Base-by-base conservation (phyloP, 2,888 invertebrate genomes). In the Ellobium chinense region DNA sequence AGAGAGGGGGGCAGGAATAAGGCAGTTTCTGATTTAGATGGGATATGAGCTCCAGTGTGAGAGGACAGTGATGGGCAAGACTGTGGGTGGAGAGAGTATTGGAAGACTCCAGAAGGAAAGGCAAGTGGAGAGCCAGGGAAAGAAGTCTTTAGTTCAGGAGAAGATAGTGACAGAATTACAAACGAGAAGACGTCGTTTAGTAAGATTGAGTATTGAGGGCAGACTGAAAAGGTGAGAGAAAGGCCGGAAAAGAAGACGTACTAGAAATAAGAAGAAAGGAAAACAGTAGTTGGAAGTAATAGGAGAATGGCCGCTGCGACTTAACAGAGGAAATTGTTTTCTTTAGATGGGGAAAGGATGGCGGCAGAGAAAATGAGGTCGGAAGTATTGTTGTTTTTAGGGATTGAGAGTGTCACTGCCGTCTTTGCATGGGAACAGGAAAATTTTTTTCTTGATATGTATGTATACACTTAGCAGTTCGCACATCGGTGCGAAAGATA, bases 1-100 rank as follows among this genome's bases (percentile, higher is more conserved):
- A n/a, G 29, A 70, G 29, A 73, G 73, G 60, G 46, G 29, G 14
- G 31, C n/a, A 70, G 70, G 54, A 3, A 5, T 46, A 56, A 46
- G 54, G 2, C 54, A 21, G 4, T n/a, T n/a, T n/a, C n/a, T n/a
- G n/a, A n/a, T n/a, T n/a, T n/a, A n/a, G n/a, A n/a, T n/a, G n/a
- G n/a, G n/a, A n/a, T n/a, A n/a, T n/a, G n/a, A n/a, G n/a, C n/a
- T n/a, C n/a, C 46, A 46, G 27, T 46, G 70, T n/a, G 31, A 36
- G 36, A 27, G 68, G 37, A 36, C 18, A 68, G 34, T 12, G 46
- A 46, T 12, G 46, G 46, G 46, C 9, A 46, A 18, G 46, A 46
- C 9, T 12, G 46, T 9, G 46, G 46, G 7, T 9, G 18, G 46
- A 46, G 46, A 18, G 18, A 46, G 46, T 12, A 46, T 46, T 46